Percentiles rank a stretch among this genome's conserved stretches.
These are phyloP conservation scores for Oplegnathus fasciatus DNA, from an alignment of 2,113 vertebrate genomes.

Conservation along the genomic window DNA sequence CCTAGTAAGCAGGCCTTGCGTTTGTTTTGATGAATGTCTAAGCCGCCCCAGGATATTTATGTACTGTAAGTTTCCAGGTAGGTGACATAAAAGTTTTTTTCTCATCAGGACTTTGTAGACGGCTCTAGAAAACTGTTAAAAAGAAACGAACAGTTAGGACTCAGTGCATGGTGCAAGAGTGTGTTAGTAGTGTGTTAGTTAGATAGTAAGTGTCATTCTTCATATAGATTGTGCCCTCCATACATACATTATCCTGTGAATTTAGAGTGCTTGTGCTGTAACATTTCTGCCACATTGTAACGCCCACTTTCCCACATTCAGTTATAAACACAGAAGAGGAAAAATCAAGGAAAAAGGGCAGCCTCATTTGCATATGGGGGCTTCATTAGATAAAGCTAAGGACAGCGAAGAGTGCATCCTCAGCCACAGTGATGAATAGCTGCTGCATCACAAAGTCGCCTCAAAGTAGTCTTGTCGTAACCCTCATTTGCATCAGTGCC, in stretches of 20 bases:
- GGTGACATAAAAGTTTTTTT: background rate
- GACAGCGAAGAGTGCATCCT: constrained; percentile 94
- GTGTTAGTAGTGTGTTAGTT: constrained; percentile 1
- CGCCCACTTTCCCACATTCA: constrained; percentile 84
- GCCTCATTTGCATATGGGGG: constrained; percentile 98
- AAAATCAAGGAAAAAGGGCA: constrained; percentile 92
- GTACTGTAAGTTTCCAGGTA: background rate
- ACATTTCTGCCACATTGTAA: constrained; percentile 58
- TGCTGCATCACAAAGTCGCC: constrained; percentile 92
- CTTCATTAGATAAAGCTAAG: constrained; percentile 99
- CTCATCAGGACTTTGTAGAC: background rate
- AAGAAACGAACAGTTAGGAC: background rate
- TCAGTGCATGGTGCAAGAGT: background rate
- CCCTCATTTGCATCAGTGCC: constrained; percentile 95
- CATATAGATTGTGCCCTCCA: constrained; percentile 56
- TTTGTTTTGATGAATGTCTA: constrained; percentile 27
- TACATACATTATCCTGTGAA: constrained; percentile 72
- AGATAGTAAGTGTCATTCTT: constrained; percentile 39
- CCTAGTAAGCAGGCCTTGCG: background rate
- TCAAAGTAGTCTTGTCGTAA: constrained; percentile 94
- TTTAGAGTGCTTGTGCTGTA: constrained; percentile 58
- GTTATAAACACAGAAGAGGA: constrained; percentile 91
- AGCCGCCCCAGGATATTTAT: background rate
- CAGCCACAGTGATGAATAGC: constrained; percentile 98
- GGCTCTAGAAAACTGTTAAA: background rate